Base-by-base conservation (phyloP, 1,140 invertebrate species). In the Euglossa dilemma region DNA sequence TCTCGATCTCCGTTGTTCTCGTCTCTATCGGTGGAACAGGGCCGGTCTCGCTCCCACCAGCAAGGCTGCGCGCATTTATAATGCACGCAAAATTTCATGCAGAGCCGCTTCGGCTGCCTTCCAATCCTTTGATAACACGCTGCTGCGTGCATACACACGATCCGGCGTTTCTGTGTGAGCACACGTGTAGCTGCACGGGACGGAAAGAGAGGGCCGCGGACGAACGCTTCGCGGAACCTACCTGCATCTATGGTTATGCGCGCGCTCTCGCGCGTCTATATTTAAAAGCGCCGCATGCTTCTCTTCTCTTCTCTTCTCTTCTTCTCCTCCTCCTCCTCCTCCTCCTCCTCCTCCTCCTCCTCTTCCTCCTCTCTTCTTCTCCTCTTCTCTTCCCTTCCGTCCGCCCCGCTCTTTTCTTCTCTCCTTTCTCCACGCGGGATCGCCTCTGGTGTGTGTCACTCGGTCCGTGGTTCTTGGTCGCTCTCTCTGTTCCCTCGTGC, bases 41-140 rank as follows among this genome's bases (percentile, higher is more conserved):
- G 52, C 61, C 67, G 64, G 71, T 86, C 85, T 84, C 73, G 71
- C 70, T 83, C 59, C 70, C 78, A 71, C 81, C 83, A 83, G 80
- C 85, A 63, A 90, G 81, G 82, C 85, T 88, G 80, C 90, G 90
- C 85, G 89, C 91, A 92, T 92, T 93, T 92, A 92, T 92, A 92
- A 93, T 93, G 90, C 90, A 92, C 91, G 92, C 91, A 92, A 93
- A 93, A 94, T 93, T 93, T 93, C 92, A 93, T 93, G 91, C 91
- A 91, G 88, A 88, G 83, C 75, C 85, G 91, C 90, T 89, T 90
- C 90, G 86, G 71, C 84, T 87, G 85, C 59, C 85, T 90, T 91
- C 85, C 84, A 90, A 91, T 92, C 92, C 91, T 92, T 92, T 92
- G 91, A 92, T 91, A 91, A 89, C 83, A 90, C 85, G 88, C 86